Conservation (phyloP, 1,140 invertebrate genomes). For the Drosophila watanabei region DNA sequence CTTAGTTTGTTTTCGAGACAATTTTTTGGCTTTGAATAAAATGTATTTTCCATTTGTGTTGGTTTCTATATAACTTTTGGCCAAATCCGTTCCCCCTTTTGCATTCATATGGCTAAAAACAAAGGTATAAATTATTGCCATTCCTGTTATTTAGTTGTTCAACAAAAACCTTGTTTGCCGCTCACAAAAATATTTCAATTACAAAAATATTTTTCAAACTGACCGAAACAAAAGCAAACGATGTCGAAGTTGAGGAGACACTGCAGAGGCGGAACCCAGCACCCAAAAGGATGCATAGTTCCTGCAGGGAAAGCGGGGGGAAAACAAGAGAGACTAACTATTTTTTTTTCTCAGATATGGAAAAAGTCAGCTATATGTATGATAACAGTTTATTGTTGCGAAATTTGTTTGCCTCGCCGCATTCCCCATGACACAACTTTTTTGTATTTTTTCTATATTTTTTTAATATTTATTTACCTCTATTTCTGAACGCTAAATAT, state of each 20-base stretch:
- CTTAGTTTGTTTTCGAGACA: not conserved
- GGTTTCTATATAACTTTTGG: slow-evolving; percentile 30
- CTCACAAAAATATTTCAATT: slow-evolving; percentile 69
- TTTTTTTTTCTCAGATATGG: slow-evolving; percentile 34
- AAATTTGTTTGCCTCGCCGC: slow-evolving; percentile 63
- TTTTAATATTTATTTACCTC: slow-evolving; percentile 52
- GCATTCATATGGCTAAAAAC: slow-evolving; percentile 24
- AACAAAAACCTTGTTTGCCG: slow-evolving; percentile 46
- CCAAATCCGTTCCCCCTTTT: slow-evolving; percentile 2
- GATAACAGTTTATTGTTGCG: slow-evolving; percentile 79
- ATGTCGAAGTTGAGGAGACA: slow-evolving; percentile 21
- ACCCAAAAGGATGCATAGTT: not conserved
- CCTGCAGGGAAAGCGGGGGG: not conserved
- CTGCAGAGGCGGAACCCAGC: slow-evolving; percentile 7
- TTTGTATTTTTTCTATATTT: slow-evolving; percentile 26
- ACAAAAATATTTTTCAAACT: slow-evolving; percentile 62
- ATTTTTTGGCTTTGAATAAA: not conserved
- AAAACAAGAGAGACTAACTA: slow-evolving; percentile 23
- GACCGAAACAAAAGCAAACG: slow-evolving; percentile 35
- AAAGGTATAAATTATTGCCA: slow-evolving; percentile 37
- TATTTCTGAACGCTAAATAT: slow-evolving; percentile 55
- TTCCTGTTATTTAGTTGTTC: slow-evolving; percentile 49
- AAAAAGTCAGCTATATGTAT: slow-evolving; percentile 58
- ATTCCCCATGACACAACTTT: slow-evolving; percentile 50
- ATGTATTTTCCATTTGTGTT: slow-evolving; percentile 6